Conservation (phyloP, 2,797 vertebrate genomes). For the Dallia pectoralis region DNA sequence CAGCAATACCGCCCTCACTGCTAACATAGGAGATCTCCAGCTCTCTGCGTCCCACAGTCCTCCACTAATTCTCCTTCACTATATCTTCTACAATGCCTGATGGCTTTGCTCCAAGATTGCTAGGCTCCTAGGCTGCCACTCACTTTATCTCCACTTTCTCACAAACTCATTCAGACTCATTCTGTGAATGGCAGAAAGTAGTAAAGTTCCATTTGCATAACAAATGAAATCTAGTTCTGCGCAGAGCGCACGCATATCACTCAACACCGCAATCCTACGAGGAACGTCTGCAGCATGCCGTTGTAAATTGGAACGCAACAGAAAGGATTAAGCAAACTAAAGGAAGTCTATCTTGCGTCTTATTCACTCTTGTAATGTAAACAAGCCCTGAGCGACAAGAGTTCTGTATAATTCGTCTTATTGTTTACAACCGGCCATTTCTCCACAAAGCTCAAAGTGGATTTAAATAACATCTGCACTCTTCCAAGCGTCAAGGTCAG, state of each 20-base stretch:
- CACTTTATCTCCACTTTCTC: background rate
- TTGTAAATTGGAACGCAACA: too few relatives aligned
- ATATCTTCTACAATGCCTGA: background rate
- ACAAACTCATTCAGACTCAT: background rate
- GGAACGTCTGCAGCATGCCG: too few relatives aligned
- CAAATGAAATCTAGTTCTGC: too few relatives aligned
- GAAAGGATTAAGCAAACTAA: too few relatives aligned
- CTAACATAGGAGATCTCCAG: background rate
- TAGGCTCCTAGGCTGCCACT: background rate
- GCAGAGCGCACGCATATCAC: too few relatives aligned
- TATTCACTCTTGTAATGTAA: too few relatives aligned
- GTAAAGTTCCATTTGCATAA: too few relatives aligned
- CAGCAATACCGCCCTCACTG: background rate
- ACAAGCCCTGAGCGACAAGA: background rate
- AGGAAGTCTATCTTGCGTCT: too few relatives aligned
- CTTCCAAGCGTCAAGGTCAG: slow-evolving; percentile 11
- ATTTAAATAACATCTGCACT: slow-evolving; percentile 20
- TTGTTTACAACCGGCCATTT: background rate
- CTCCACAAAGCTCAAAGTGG: background rate
- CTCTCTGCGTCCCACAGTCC: background rate
- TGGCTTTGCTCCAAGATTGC: background rate
- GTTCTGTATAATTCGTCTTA: background rate
- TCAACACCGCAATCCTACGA: too few relatives aligned
- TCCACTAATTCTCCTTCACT: too few relatives aligned
- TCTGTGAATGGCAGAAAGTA: too few relatives aligned